Evolutionary conservation across 2,888 invertebrate genomes (phyloP), one percentile per base, ranked within the genome.

Genomic region (Pandemis corylana): DNA sequence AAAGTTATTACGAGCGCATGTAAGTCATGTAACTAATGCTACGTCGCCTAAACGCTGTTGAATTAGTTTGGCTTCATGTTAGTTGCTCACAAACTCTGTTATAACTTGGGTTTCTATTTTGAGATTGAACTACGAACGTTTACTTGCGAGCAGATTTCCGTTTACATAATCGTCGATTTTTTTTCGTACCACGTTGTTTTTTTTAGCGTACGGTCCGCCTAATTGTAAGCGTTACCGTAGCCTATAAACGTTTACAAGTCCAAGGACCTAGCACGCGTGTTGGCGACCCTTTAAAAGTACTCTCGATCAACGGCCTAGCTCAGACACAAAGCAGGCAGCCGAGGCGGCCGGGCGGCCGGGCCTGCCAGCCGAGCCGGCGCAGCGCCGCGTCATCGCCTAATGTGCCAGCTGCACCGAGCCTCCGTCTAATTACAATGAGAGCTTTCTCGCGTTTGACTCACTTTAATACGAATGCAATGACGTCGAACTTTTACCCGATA

Each of bases 381-480:
- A 36, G 28, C 53, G 53, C 53, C 9, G 53, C 53, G 53, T 56
- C 53, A 56, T 20, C 20, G 20, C 15, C 53, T 56, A 20, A 56
- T 20, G 53, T 2, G 53, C 53, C 53, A 15, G 53, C 15, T 56
- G 53, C 53, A 56, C 15, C 53, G 53, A 51, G n/a, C 51, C 6
- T 9, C 20, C 0, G 53, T 7, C 53, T 64, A 64, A 64, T 64
- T 46, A 64, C 64, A 64, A 49, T 46, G 65, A 49, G 28, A 65
- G 28, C 49, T 62, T 62, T 41, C 41, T 13, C 41, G 36, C 20
- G 36, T 62, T 65, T 49, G 20, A n/a, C 44, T 46, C 64, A 20
- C 44, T 46, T 46, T 64, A 46, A 46, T 28, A 15, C 44, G 28
- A 36, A 65, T 49, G 28, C 65, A 28, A 20, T 28, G 28, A 28